Percentiles rank a stretch among this genome's conserved stretches.
phyloP scores from a whole-genome alignment of 2,888 invertebrate species.

The Eristalinus sepulchralis region DNA sequence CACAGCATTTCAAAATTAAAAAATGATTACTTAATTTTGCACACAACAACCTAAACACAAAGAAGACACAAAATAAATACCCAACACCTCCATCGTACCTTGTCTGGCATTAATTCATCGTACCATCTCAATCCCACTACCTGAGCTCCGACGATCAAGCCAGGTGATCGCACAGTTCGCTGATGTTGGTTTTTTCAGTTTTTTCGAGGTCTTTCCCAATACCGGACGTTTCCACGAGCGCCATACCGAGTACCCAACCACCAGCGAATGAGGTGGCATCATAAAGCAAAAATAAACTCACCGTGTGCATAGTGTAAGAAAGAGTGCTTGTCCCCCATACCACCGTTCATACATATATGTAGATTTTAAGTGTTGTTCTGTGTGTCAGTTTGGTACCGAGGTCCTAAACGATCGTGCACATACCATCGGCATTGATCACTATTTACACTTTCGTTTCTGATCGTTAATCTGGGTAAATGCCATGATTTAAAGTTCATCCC shows the following conservation, averaged over 20 bases:
- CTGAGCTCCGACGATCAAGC: neutral
- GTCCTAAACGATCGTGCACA: conserved; percentile 27
- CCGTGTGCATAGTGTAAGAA: conserved; percentile 3
- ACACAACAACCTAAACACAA: neutral
- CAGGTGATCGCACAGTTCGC: conserved; percentile 55
- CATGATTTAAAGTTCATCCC: conserved; percentile 69
- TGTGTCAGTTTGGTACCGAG: conserved; percentile 19
- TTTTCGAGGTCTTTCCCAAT: conserved; percentile 49
- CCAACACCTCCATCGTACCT: neutral
- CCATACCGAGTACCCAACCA: neutral
- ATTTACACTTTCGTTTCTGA: conserved; percentile 65
- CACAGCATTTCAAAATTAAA: neutral
- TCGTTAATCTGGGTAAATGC: conserved; percentile 64
- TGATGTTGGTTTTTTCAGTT: conserved; percentile 51
- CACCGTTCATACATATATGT: neutral
- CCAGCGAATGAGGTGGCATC: conserved; percentile 40
- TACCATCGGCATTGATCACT: conserved; percentile 60
- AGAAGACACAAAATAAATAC: neutral
- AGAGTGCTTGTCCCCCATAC: neutral
- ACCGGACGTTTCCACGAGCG: conserved; percentile 42
- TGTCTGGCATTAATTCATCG: neutral
- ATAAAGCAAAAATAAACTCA: neutral
- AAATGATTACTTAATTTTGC: neutral
- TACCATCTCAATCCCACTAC: neutral
- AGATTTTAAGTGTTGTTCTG: neutral